Evolutionary conservation across 2,797 vertebrate species (phyloP).

Genomic region (Todus mexicanus): DNA sequence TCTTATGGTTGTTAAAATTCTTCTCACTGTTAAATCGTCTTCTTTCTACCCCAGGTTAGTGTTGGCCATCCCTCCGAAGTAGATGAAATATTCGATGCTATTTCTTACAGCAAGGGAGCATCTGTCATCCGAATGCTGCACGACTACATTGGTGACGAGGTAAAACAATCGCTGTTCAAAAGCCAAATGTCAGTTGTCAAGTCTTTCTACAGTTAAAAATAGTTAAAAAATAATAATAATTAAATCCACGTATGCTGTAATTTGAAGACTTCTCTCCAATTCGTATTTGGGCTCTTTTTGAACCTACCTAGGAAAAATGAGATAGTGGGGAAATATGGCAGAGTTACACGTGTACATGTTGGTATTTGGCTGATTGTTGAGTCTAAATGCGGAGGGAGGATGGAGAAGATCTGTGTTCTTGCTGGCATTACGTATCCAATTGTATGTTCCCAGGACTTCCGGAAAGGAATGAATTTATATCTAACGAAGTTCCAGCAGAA

Average conservation of each 20-base stretch:
- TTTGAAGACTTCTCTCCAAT: background rate
- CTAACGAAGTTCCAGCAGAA: slow-evolving; percentile 96
- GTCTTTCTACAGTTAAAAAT: background rate
- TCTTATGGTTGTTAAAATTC: background rate
- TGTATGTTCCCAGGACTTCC: slow-evolving; percentile 86
- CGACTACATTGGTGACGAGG: slow-evolving; percentile 96
- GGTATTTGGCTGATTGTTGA: background rate
- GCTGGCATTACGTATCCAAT: background rate
- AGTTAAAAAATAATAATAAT: too few species aligned
- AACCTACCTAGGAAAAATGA: background rate
- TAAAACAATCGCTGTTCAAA: slow-evolving; percentile 48
- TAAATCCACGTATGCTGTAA: accelerated
- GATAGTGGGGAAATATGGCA: background rate
- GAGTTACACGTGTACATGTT: background rate
- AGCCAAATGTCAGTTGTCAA: background rate
- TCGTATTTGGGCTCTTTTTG: background rate
- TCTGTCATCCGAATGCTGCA: slow-evolving; percentile 99
- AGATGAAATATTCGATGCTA: slow-evolving; percentile 99
- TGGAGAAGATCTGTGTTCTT: background rate
- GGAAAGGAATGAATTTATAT: slow-evolving; percentile 98
- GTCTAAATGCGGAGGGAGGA: background rate
- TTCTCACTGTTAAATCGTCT: background rate
- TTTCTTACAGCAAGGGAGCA: slow-evolving; percentile 99
- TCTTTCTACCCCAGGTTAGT: slow-evolving; percentile 81
- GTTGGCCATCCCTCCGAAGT: slow-evolving; percentile 98